Conservation (phyloP, 2,113 vertebrate species). For the Prunella himalayana region DNA sequence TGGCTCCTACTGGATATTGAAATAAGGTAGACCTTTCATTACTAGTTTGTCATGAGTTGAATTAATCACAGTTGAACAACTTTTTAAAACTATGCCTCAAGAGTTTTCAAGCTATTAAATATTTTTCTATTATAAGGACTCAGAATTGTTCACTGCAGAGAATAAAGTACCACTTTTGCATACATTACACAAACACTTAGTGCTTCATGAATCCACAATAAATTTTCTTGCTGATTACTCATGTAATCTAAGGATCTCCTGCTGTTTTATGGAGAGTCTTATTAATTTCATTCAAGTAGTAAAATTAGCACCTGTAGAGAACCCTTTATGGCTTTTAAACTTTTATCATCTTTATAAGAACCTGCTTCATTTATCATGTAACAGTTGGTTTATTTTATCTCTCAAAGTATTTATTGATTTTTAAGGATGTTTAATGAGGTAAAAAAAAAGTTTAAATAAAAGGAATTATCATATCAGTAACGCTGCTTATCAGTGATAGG, state of each 20-base stretch:
- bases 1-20: background rate
- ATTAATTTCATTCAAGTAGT: conserved; percentile 83
- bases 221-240: conserved; percentile 82
- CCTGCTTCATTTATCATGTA: conserved; percentile 49
- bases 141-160: conserved; percentile 78
- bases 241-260: conserved; percentile 76
- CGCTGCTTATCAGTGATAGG: background rate
- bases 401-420: background rate
- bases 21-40: background rate
- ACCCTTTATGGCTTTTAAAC: conserved; percentile 70
- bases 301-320: conserved; percentile 84
- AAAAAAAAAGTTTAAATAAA: background rate
- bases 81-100: conserved; percentile 74
- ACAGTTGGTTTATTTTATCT: conserved; percentile 37
- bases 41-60: conserved; percentile 46
- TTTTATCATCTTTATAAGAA: conserved; percentile 67
- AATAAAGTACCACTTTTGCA: conserved; percentile 83
- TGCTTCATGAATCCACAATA: conserved; percentile 77
- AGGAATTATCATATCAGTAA: background rate
- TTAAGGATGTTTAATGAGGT: background rate
- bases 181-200: conserved; percentile 81
- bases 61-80: conserved; percentile 75
- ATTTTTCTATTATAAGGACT: conserved; percentile 78
- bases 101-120: conserved; percentile 80
- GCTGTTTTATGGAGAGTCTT: conserved; percentile 80